Conservation (phyloP, 2,113 vertebrate species). For the Thalassoma bifasciatum region DNA sequence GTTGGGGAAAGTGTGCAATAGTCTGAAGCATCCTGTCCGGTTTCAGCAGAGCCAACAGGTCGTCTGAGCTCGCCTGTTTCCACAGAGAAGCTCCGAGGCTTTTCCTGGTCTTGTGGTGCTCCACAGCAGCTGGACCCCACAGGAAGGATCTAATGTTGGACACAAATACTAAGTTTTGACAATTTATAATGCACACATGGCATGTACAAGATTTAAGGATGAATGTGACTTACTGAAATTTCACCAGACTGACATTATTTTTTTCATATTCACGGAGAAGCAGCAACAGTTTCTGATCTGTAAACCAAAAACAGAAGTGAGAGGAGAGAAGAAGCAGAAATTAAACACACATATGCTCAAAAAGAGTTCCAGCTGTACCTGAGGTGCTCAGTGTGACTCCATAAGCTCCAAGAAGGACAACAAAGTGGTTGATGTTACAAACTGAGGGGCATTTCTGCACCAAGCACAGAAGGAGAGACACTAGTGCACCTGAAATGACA, state of each 20-base stretch:
- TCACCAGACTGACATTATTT: conserved; percentile 87
- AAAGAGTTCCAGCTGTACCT: conserved; percentile 76
- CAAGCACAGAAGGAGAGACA: conserved; percentile 86
- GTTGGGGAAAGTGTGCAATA: conserved; percentile 88
- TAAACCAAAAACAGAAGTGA: conserved; percentile 24
- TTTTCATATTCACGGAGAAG: conserved; percentile 92
- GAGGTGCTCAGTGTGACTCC: conserved; percentile 87
- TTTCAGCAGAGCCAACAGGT: conserved; percentile 89
- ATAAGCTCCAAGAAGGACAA: conserved; percentile 91
- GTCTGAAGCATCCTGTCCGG: conserved; percentile 88
- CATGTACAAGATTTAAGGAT: neutral
- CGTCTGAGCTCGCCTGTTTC: conserved; percentile 91
- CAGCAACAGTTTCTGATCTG: conserved; percentile 93
- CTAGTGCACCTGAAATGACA: conserved; percentile 85
- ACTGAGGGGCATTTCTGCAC: conserved; percentile 86
- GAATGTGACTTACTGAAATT: conserved; percentile 81
- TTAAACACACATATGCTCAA: neutral
- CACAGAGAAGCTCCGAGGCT: conserved; percentile 92
- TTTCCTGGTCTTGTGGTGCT: conserved; percentile 92
- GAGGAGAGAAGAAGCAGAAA: conserved; percentile 1
- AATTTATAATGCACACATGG: neutral
- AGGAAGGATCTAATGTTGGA: conserved; percentile 84
- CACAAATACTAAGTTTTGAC: conserved; percentile 2
- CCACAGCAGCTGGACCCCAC: conserved; percentile 93
- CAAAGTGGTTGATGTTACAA: conserved; percentile 89